A percentile compares a stretch with the other conserved stretches of the same genome.
Evolutionary conservation across 2,888 invertebrate genomes (phyloP).

Genomic region (Chalcis sispes): DNA sequence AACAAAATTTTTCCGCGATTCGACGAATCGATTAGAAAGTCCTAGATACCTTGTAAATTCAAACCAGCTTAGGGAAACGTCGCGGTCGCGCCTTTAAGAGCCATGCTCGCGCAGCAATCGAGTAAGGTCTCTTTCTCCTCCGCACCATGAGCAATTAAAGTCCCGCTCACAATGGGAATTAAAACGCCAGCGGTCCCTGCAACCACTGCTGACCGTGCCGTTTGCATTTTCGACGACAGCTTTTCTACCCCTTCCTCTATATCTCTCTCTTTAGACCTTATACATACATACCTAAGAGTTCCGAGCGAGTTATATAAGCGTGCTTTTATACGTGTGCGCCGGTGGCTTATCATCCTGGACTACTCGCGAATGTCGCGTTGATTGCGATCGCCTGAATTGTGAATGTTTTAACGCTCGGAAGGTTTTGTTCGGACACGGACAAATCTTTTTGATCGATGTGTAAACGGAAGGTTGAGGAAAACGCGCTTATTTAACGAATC

Average conservation of each 20-base stretch:
- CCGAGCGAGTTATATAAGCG: not conserved
- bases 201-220: conserved; percentile 74
- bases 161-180: conserved; percentile 74
- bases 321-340: not conserved
- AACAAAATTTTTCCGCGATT: too few species aligned
- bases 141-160: conserved; percentile 74
- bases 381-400: not conserved
- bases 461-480: too few species aligned
- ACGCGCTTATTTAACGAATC: too few species aligned
- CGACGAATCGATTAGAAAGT: too few species aligned
- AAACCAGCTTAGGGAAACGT: not conserved
- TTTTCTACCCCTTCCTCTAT: not conserved
- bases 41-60: not conserved
- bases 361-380: too few species aligned
- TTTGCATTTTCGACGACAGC: conserved; percentile 49
- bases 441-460: too few species aligned
- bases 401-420: too few species aligned
- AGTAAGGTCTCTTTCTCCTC: conserved; percentile 54
- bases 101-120: conserved; percentile 69
- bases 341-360: too few species aligned
- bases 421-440: too few species aligned
- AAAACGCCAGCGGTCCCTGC: conserved; percentile 68
- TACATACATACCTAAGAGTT: conserved; percentile 11
- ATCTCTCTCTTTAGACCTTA: conserved; percentile 20
- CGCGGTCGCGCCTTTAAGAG: conserved; percentile 2